Base-by-base conservation (phyloP, 2,797 vertebrate genomes). In the Pseudopleuronectes americanus region DNA sequence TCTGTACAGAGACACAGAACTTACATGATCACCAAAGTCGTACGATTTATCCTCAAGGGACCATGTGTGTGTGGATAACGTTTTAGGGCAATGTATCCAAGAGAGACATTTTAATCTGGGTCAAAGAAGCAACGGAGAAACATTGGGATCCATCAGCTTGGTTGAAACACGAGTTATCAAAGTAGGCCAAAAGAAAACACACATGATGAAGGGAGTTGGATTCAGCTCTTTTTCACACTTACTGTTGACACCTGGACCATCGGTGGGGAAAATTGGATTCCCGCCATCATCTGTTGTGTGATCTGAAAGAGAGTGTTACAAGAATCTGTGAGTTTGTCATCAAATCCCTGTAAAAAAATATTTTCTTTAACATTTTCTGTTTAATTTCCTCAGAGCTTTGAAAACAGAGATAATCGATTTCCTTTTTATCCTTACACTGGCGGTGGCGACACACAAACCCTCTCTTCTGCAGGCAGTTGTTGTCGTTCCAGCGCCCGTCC, bases 401-500 rank as follows among this genome's bases (percentile, higher is more conserved):
- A 61, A 57, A 2, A 47, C 7, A 1, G 26, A 62, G 48, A 57
- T 9, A 2, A 6, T 17, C 17, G 13, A 43, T 53, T 14, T 38
- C 2, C 19, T 31, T 31, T 8, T 31, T 2, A 24, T 31, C 2
- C 89, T 78, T 84, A 95, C 95, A 90, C 77, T 95, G 93, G 22
- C 36, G 91, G n/a, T 91, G 91, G 56, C 87, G 91, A 65, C 95
- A 95, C 1, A 68, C 85, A 1, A 93, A 95, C 6, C 94, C 91
- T 91, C 91, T 93, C 83, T 93, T 93, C 76, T 93, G 78, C 55
- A 92, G 4, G 56, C 94, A 95, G 90, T 91, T 89, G 90, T 95
- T 93, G 90, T 95, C 94, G 0, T 95, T 95, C 95, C 95, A 95
- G 61, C 5, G 80, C 28, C 94, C 95, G 1, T 95, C 94, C 0